Conservation (phyloP, 2,888 invertebrate genomes). For the Eupithecia vulgata region DNA sequence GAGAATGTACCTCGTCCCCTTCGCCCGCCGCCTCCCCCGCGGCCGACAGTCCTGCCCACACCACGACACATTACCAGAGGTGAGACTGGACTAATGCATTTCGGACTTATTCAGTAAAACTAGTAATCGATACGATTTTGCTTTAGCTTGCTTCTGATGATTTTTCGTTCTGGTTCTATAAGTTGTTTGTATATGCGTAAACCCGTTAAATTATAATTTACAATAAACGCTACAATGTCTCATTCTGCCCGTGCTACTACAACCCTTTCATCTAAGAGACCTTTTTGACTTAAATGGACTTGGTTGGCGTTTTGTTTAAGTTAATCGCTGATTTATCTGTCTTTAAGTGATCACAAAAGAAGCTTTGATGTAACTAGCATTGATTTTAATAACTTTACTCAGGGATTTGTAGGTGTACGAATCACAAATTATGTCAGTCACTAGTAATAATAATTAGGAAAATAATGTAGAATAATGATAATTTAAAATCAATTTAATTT, state of each 20-base stretch:
- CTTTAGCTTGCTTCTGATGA: background rate
- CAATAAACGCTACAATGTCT: background rate
- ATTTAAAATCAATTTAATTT: too few species aligned
- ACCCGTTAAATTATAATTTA: background rate
- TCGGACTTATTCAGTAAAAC: background rate
- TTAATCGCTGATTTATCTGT: background rate
- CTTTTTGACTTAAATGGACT: background rate
- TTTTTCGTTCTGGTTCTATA: background rate
- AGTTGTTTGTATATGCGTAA: background rate
- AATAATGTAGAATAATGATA: too few species aligned
- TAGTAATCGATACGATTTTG: background rate
- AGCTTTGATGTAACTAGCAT: background rate
- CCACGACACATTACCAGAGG: constrained; percentile 84
- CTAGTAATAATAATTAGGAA: too few species aligned
- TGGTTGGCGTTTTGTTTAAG: background rate
- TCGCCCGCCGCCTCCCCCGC: constrained; percentile 64
- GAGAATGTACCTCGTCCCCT: constrained; percentile 55
- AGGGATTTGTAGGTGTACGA: too few species aligned
- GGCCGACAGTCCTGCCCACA: constrained; percentile 84
- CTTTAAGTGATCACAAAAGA: too few species aligned
- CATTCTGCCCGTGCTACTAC: too few species aligned
- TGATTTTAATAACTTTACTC: background rate
- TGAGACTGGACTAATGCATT: constrained; percentile 53
- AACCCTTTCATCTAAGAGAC: too few species aligned
- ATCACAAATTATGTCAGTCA: too few species aligned